These are phyloP conservation scores for Cuniculus paca DNA, from an alignment of 2,797 vertebrate genomes.

Conservation along the genomic window DNA sequence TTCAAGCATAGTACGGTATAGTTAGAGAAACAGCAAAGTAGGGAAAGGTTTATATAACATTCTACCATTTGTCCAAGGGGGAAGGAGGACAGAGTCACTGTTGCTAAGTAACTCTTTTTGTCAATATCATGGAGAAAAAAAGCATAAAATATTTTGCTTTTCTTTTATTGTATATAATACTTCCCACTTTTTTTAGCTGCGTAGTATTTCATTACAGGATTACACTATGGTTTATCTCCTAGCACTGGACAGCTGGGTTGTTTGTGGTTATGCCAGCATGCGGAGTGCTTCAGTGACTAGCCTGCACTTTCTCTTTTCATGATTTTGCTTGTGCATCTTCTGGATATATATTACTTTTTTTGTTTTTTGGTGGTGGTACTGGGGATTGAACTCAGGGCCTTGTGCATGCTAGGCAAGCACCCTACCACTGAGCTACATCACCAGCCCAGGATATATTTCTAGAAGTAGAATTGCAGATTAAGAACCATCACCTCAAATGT, in stretches of 20 bases:
- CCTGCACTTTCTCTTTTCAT: background rate
- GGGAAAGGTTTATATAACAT: background rate
- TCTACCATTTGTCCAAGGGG: background rate
- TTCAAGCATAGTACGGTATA: constrained; percentile 13
- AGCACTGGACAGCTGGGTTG: background rate
- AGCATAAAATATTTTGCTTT: background rate
- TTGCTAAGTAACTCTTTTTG: background rate
- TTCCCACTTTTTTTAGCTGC: background rate
- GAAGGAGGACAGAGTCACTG: background rate
- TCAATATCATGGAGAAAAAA: background rate
- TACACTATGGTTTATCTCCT: background rate
- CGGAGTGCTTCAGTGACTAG: background rate
- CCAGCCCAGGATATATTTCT: background rate
- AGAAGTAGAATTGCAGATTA: background rate
- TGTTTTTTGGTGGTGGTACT: too few species aligned
- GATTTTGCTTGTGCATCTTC: background rate
- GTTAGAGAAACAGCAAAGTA: background rate
- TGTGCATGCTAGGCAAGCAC: background rate
- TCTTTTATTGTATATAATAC: background rate
- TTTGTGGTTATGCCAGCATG: background rate
- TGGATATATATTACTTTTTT: constrained; percentile 1
- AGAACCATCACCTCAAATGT: background rate
- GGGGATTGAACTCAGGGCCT: background rate
- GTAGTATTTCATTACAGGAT: background rate
- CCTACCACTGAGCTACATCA: background rate